These are phyloP conservation scores for Xyrichtys novacula DNA, from an alignment of 2,797 vertebrate species.

Conservation along the genomic window DNA sequence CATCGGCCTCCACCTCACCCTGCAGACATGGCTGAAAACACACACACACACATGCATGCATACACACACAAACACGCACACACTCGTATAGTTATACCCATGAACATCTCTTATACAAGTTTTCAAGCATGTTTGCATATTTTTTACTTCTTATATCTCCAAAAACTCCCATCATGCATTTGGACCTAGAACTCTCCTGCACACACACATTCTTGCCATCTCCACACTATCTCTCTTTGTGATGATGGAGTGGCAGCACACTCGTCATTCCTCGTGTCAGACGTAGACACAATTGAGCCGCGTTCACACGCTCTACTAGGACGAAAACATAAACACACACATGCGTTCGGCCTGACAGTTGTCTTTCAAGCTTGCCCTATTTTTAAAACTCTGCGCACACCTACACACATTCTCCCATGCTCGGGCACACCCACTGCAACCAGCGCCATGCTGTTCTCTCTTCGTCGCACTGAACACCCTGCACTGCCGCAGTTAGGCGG, in stretches of 20 bases:
- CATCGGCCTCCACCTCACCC: conserved; percentile 85
- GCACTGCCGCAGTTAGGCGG: conserved; percentile 9
- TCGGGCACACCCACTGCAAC: conserved; percentile 72
- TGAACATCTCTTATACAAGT: conserved; percentile 9
- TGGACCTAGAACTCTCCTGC: neutral
- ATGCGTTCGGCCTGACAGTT: conserved; percentile 47
- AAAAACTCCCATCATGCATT: neutral
- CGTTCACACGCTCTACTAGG: conserved; percentile 67
- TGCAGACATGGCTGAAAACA: conserved; percentile 83
- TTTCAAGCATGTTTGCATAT: conserved; percentile 20
- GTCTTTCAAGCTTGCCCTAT: conserved; percentile 70
- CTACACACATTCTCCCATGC: conserved; percentile 80
- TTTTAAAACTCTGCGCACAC: conserved; percentile 76
- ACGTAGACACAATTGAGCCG: conserved; percentile 17
- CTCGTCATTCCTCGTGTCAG: conserved; percentile 41
- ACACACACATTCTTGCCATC: conserved; percentile 26
- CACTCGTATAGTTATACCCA: conserved; percentile 17
- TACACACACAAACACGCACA: neutral
- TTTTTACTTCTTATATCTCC: conserved; percentile 23
- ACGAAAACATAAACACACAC: conserved; percentile 64
- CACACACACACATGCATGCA: conserved; percentile 15
- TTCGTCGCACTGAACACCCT: conserved; percentile 20
- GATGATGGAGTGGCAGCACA: conserved; percentile 28
- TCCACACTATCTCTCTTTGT: neutral
- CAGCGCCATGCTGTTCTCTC: conserved; percentile 40